These are phyloP conservation scores for Xestia xanthographa DNA, from an alignment of 2,888 invertebrate species.

Conservation along the genomic window DNA sequence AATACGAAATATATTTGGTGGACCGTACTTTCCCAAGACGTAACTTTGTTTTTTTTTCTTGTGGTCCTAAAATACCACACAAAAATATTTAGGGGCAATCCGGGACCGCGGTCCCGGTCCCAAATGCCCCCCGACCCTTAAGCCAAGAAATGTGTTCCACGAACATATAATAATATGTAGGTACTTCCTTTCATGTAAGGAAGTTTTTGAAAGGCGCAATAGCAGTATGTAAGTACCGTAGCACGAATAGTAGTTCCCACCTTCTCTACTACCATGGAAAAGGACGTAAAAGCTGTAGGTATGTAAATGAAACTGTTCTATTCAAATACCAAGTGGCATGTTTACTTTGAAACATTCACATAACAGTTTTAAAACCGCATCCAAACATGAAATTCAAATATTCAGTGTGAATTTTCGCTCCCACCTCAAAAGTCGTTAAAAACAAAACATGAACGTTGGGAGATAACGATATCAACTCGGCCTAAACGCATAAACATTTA, in stretches of 20 bases:
- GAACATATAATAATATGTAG: neutral
- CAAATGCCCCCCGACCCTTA: no score
- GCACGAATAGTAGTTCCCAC: neutral
- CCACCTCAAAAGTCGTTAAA: constrained; percentile 51
- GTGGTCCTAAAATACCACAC: no score
- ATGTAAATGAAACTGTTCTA: constrained; percentile 44
- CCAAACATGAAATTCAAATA: constrained; percentile 32
- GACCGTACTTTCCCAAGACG: no score
- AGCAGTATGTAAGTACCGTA: neutral
- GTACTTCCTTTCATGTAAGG: constrained; percentile 7
- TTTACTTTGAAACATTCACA: constrained; percentile 34
- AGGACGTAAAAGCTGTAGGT: neutral
- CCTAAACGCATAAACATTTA: constrained; percentile 68
- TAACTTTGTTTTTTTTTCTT: no score
- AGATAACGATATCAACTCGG: constrained; percentile 61
- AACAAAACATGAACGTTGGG: constrained; percentile 56
- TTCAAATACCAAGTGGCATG: constrained; percentile 56
- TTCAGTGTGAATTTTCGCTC: constrained; percentile 50
- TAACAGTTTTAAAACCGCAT: constrained; percentile 50
- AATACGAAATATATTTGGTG: no score
- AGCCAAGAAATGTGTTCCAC: neutral
- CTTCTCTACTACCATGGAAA: neutral
- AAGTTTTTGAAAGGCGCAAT: neutral
- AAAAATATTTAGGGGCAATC: no score
- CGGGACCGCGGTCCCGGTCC: no score